Evolutionary conservation across 2,888 invertebrate species (phyloP), one percentile per base, ranked within the genome.

Genomic region (Phyto melanocephala): DNA sequence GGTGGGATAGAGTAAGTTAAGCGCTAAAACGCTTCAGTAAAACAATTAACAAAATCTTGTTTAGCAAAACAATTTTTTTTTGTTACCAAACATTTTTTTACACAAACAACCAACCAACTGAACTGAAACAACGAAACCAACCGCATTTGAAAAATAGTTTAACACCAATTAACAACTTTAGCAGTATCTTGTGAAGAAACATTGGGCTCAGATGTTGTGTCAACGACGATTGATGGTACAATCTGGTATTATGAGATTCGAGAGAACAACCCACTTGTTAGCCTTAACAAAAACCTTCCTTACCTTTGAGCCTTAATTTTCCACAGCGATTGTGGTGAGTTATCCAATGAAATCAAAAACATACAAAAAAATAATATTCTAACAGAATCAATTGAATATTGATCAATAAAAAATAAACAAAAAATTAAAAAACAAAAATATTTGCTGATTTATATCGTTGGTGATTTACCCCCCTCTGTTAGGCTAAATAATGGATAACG

Each of bases 281-380:
- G 52, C 15, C 67, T 33, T 7, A 1, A 47, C 8, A 60, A 74
- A 40, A 74, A 52, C 35, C 42, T 74, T 28, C 28, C 28, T 80
- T 52, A 75, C 47, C 50, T 72, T 72, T 65, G 79, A 42, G 79
- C 62, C 42, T 45, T 80, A 72, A 82, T 78, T 81, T 82, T 83
- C 81, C 84, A 85, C 78, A 85, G 75, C 77, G 77, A 60, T 28
- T 82, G 82, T 82, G 82, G 82, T 82, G 82, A 82, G 82, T 82
- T 82, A 82, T 79, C 82, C 82, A 82, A 82, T 79, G 74, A 78
- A 78, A 82, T 74, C 78, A 82, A 82, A 81, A 77, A 63, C 75
- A 70, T 63, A 11, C 11, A 75, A 77, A 83, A 76, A 82, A 81
- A 81, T 77, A 81, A 83, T 78, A 76, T 72, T 84, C 71, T 82